Evolutionary conservation across 1,140 invertebrate genomes (phyloP).

Genomic region (Paramacrobiotus metropolitanus): DNA sequence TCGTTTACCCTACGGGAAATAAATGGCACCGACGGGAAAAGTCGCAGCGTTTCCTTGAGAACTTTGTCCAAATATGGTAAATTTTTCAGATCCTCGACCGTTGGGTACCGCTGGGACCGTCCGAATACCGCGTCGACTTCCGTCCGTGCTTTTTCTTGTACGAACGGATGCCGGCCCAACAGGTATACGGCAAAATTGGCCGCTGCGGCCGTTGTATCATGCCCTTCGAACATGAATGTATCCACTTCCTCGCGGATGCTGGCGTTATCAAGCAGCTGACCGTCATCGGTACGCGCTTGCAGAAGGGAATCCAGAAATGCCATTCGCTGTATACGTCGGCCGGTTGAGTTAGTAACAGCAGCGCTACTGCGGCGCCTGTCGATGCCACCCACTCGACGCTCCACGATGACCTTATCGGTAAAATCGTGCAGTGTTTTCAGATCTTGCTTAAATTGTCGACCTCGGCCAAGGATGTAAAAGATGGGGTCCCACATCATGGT

Average conservation of each 20-base stretch:
- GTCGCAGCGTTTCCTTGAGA: slow-evolving; percentile 37
- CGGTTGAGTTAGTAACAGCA: too few relatives aligned
- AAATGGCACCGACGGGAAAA: slow-evolving; percentile 54
- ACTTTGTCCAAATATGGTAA: slow-evolving; percentile 60
- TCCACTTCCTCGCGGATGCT: slow-evolving; percentile 68
- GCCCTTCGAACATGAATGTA: slow-evolving; percentile 48
- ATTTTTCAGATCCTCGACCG: slow-evolving; percentile 48
- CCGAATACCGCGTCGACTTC: slow-evolving; percentile 53
- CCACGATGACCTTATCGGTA: slow-evolving; percentile 38
- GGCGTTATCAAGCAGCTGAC: slow-evolving; percentile 45
- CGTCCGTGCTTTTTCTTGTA: slow-evolving; percentile 47
- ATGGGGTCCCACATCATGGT: slow-evolving; percentile 55
- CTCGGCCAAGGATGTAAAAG: slow-evolving; percentile 49
- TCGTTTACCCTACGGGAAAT: slow-evolving; percentile 43
- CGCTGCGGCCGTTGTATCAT: slow-evolving; percentile 13
- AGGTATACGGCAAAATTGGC: slow-evolving; percentile 35
- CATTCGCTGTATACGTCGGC: too few relatives aligned
- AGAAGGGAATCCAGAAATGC: slow-evolving; percentile 80
- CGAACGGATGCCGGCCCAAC: slow-evolving; percentile 50
- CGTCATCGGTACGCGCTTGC: slow-evolving; percentile 47
- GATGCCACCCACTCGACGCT: slow-evolving; percentile 9
- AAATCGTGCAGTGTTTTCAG: slow-evolving; percentile 58
- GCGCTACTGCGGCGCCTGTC: too few relatives aligned
- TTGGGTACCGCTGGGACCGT: slow-evolving; percentile 28
- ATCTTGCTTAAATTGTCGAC: slow-evolving; percentile 44